Percentiles rank a stretch among this genome's conserved stretches.
phyloP scores from a whole-genome alignment of 2,113 vertebrate genomes.

The Gavia stellata region DNA sequence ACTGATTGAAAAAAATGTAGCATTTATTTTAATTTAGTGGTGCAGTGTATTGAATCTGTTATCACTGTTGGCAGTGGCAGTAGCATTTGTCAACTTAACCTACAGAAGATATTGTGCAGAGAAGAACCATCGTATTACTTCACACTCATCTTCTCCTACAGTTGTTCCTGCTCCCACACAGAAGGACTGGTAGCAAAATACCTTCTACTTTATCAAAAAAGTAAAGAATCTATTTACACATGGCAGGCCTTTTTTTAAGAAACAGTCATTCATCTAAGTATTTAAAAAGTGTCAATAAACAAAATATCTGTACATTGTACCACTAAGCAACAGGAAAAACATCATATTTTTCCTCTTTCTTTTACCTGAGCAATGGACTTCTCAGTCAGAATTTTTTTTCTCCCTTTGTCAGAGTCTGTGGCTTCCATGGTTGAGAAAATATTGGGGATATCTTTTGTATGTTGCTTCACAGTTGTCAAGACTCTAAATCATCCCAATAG shows the following conservation, averaged over 20 bases:
- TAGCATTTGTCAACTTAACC: slow-evolving; percentile 17
- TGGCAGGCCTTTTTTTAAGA: neutral
- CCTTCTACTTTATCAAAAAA: neutral
- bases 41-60: neutral
- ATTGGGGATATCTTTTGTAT: neutral
- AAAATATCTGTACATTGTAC: neutral
- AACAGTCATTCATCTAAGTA: neutral
- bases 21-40: slow-evolving; percentile 26
- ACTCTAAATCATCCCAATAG: neutral
- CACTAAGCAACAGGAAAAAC: neutral
- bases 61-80: neutral
- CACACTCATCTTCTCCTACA: neutral
- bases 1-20: neutral
- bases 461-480: neutral
- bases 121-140: neutral
- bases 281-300: neutral
- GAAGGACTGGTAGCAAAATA: neutral
- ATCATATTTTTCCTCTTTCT: neutral
- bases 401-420: neutral
- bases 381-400: neutral
- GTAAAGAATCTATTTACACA: neutral
- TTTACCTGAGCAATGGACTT: neutral
- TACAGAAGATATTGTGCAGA: neutral
- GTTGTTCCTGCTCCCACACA: neutral
- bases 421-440: neutral